Evolutionary conservation across 2,797 vertebrate genomes (phyloP), one percentile per base, ranked within the genome.

Genomic region (Rhynchotus rufescens): DNA sequence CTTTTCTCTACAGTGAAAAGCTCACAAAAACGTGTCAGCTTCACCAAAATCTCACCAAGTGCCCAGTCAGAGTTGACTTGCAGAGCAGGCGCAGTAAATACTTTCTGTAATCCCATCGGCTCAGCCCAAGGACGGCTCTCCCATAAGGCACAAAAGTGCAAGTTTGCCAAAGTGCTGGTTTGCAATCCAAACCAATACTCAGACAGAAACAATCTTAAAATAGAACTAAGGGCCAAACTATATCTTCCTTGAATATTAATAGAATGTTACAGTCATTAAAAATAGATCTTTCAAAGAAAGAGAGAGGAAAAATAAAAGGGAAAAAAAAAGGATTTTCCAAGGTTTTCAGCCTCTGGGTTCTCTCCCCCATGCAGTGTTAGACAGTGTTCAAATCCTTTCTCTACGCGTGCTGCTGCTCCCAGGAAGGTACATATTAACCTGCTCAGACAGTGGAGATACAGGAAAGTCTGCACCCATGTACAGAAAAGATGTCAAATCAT

Each of bases 171-270:
- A 85, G 74, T 56, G 20, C 34, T 81, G 61, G 34, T 42, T 79
- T 86, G 83, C 69, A 83, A 52, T 93, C 87, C 80, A 87, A 91
- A 90, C 60, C 47, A 57, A 91, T n/a, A 67, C 52, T 88, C 83
- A 91, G 86, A 91, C 56, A 84, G 92, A 95, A 97, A 61, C 76
- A 80, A 66, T 45, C 75, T 86, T 59, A 77, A 90, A 92, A 94
- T 88, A 93, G 78, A 89, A 89, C 68, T 42, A 68, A 34, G 38
- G 66, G 86, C 65, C 80, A 88, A 95, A 95, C 89, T 86, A 71
- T 93, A 93, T 86, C 81, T 87, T 3, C 45, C 21, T 42, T 34
- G 30, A 78, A 86, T 82, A 92, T 82, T 88, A 94, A 82, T 77
- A 95, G 82, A 93, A 68, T 81, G 64, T 65, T 84, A 30, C 30